Base-by-base conservation (phyloP, 2,113 vertebrate species). In the Ptilonorhynchus violaceus region DNA sequence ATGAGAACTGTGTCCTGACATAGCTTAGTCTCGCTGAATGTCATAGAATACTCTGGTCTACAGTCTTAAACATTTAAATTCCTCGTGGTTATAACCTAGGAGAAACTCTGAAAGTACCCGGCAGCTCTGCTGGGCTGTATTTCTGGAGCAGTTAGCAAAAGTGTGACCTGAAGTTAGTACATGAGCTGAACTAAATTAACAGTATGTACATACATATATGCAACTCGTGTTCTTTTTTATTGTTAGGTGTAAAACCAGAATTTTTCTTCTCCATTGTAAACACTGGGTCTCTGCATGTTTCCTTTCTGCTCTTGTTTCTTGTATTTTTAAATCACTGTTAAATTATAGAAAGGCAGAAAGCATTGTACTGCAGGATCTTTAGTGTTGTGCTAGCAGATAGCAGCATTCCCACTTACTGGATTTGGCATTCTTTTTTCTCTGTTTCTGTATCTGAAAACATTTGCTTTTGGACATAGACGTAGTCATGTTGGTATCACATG, bases 401-500 rank as follows among this genome's bases (percentile, higher is more conserved):
- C n/a, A 73, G 15, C 3, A 0, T 66, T 94, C 42, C 55, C 47
- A 50, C 74, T 80, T 56, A 85, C 66, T 80, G 53, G 5, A 39
- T 33, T 39, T 72, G 23, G 27, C 33, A 58, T 63, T 85, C 49
- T 33, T 10, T 28, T 35, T 56, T 72, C 74, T 47, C 39, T 82
- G 13, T 85, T 80, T 74, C 37, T 85, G 13, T 50, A 44, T 77
- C 82, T 92, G 66, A 92, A 92, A 91, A 70, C 49, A 60, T 70
- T 92, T 86, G 39, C 68, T 94, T 94, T 90, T 96, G 88, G 76
- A 88, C 73, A 68, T 49, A 75, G 88, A 74, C 5, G 6, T 60
- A 82, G 77, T 95, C 84, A 77, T 1, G 2, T 46, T 69, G 70
- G 41, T 87, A 83, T 88, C 87, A 68, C 80, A 94, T 86, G 55